Evolutionary conservation across 2,888 invertebrate genomes (phyloP).

Genomic region (Clostera curtula): DNA sequence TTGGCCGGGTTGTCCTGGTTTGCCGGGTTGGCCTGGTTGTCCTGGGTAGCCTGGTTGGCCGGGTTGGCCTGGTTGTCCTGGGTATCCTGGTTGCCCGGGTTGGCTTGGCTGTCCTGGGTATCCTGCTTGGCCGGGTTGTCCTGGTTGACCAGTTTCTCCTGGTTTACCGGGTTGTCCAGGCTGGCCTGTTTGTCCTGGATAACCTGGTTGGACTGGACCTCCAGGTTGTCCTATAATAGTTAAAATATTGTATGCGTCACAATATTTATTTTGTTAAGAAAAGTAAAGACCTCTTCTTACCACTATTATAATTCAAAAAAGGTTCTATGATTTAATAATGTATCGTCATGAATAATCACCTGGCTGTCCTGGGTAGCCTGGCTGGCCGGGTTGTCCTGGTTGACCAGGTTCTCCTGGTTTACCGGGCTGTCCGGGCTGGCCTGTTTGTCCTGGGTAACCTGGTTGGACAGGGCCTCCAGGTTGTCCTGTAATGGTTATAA

Average conservation of each 20-base stretch:
- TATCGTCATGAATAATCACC: no score
- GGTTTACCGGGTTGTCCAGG: constrained; percentile 4
- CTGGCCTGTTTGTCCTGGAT: constrained; percentile 4
- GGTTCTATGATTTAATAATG: no score
- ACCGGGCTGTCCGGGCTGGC: background rate
- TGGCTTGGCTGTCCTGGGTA: constrained; percentile 3
- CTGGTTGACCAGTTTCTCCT: constrained; percentile 4
- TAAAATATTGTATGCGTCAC: no score
- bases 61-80: constrained; percentile 5
- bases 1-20: constrained; percentile 4
- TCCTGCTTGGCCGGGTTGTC: constrained; percentile 1
- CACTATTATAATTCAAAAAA: no score
- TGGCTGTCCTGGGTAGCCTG: background rate
- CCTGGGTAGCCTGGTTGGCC: constrained; percentile 4
- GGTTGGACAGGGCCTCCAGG: background rate
- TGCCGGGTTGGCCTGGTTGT: constrained; percentile 1
- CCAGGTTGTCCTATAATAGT: constrained; percentile 3
- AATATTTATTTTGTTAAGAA: no score
- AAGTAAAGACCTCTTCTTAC: no score
- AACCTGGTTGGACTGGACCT: background rate
- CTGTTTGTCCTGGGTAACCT: background rate
- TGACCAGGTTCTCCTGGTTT: background rate
- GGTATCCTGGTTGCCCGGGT: constrained; percentile 3
- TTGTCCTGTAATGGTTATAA: no score
- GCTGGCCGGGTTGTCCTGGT: background rate